Percentiles rank a stretch among this genome's conserved stretches.
Conservation (phyloP, 2,888 invertebrate genomes). For the Ditula angustiorana region DNA sequence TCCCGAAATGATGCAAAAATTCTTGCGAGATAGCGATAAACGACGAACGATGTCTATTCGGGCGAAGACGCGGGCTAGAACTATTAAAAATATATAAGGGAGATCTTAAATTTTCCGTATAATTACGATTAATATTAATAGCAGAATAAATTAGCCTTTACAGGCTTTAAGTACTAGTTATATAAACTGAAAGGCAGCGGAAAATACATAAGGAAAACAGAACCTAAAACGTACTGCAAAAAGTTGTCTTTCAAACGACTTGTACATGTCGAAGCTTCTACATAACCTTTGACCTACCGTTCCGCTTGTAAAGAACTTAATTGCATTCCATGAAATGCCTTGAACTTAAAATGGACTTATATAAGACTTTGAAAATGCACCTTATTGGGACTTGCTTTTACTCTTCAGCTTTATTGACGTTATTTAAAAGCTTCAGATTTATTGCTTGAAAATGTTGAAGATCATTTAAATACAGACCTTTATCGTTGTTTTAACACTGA, state of each 20-base stretch:
- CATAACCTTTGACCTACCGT: neutral
- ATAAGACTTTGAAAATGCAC: conserved; percentile 21
- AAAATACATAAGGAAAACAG: neutral
- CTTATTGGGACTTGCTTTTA: conserved; percentile 9
- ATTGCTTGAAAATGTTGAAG: too few species aligned
- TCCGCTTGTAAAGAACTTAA: conserved; percentile 21
- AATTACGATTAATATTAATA: too few species aligned
- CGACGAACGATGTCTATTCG: too few species aligned
- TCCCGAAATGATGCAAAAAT: too few species aligned
- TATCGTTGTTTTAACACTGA: too few species aligned
- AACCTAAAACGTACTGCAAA: neutral
- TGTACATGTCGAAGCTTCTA: neutral
- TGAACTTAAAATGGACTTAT: conserved; percentile 5
- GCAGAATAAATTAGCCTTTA: neutral
- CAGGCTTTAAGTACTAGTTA: neutral
- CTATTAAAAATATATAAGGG: too few species aligned
- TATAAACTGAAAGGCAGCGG: neutral
- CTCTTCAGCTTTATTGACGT: neutral
- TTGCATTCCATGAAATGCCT: conserved; percentile 13
- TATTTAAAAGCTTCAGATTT: too few species aligned
- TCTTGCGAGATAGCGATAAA: too few species aligned
- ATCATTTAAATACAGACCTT: too few species aligned
- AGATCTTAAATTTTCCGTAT: too few species aligned
- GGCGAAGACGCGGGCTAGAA: too few species aligned
- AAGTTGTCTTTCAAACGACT: neutral